Conservation (phyloP, 2,113 vertebrate genomes). For the Eubucco bourcierii region DNA sequence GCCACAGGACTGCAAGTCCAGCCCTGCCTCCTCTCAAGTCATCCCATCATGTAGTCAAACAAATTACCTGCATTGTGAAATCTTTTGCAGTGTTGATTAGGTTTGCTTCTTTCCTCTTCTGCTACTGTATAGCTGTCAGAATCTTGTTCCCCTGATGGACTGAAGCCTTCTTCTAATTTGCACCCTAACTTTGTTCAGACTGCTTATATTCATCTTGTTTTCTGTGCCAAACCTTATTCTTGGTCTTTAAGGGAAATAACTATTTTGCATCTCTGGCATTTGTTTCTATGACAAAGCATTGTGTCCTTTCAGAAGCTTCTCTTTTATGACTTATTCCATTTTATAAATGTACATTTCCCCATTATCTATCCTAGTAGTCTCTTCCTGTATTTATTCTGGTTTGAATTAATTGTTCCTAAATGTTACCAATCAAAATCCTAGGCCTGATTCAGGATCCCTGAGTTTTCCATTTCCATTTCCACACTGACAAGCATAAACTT, state of each 20-base stretch:
- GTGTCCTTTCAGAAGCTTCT: not conserved
- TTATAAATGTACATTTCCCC: not conserved
- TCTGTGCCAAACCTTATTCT: not conserved
- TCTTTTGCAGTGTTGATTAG: not conserved
- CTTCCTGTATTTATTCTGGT: not conserved
- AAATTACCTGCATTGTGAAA: not conserved
- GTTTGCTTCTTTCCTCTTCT: not conserved
- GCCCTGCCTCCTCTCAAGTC: not conserved
- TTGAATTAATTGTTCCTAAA: not conserved
- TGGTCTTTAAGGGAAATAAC: not conserved
- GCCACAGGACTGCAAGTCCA: not conserved
- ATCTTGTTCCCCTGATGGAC: not conserved
- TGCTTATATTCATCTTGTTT: not conserved
- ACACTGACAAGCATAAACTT: not conserved
- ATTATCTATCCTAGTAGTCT: accelerated
- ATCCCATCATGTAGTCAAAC: not conserved
- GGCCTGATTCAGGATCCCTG: not conserved
- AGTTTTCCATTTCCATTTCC: not conserved
- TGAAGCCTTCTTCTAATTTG: not conserved
- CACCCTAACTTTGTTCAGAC: not conserved
- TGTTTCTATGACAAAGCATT: not conserved
- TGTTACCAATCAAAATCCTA: not conserved
- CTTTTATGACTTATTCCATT: not conserved
- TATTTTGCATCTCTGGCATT: not conserved
- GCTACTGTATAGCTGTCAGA: not conserved